Base-by-base conservation (phyloP, 2,113 vertebrate genomes). In the Phalacrocorax carbo region DNA sequence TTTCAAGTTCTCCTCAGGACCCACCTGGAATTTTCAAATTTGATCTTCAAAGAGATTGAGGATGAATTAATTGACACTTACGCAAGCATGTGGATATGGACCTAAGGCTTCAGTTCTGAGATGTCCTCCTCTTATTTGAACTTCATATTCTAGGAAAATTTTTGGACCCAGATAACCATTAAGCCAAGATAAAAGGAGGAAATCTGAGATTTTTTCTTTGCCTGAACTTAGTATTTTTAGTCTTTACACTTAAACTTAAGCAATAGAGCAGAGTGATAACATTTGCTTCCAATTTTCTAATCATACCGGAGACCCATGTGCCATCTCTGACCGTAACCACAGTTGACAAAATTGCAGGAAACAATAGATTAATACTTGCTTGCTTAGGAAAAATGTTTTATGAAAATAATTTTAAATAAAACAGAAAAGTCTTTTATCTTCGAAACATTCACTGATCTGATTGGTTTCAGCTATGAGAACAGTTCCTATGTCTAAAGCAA, bases 21-120 rank as follows among this genome's bases (percentile, higher is more conserved):
- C 4, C 4, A 65, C 3, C 15, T 72, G 49, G 9, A 68, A 79
- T 38, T 19, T 81, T 68, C 68, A 14, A 11, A 26, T 83, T 66
- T 0, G 0, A 11, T 58, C 13, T 36, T 90, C 55, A 36, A 49
- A 57, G 30, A 44, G 11, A 49, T 7, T 52, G 36, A 34, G 15
- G 23, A 65, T 49, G 4, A 54, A 17, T 84, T 61, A 61, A 70
- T 52, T 58, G 8, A 4, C 13, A 57, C 1, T 0, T 81, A 7
- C 57, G 19, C 12, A 70, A 46, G 6, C 44, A 44, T 23, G 11
- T 19, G 26, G 12, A 19, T 25, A 5, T 22, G 10, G 14, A 90
- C 13, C 12, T 55, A 60, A 65, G 23, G 11, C 8, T 92, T 82
- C 40, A 78, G 32, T 70, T 68, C 21, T 48, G 21, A 80, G 51